Evolutionary conservation across 2,113 vertebrate species (phyloP), one percentile per base, ranked within the genome.

Genomic region (Callipepla squamata): DNA sequence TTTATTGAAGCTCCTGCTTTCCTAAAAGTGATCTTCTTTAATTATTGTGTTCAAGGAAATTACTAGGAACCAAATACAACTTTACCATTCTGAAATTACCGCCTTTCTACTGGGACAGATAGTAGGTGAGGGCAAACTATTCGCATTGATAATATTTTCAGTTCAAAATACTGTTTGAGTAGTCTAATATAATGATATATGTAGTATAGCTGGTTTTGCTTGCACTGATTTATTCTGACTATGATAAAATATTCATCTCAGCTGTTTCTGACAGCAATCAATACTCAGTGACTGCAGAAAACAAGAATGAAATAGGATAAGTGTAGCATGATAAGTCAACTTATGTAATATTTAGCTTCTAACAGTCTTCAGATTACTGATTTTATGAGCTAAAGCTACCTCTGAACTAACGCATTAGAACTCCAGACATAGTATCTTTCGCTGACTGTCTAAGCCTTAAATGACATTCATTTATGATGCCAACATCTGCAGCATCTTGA

Each of bases 31-130:
- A 80, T 67, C 55, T 93, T 82, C 92, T 93, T 94, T 95, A 97
- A 98, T 97, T 97, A 97, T 83, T 58, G 59, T 38, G 78, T 78
- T 94, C 90, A 95, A 16, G 90, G 89, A 79, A 90, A 96, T 92
- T 95, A 95, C 68, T 65, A 92, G 83, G 97, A 96, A 73, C 62
- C 66, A 57, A n/a, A 95, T 61, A 65, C 19, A 96, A 93, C 53
- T 63, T 76, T 30, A 59, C 68, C 53, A 69, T 91, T 96, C 44
- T 82, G 61, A 96, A 97, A 96, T 87, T 85, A 86, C 38, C 81
- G 72, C 73, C 80, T 80, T 58, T 82, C 94, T 94, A 53, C 44
- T 90, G 70, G 44, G 67, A 96, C 79, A 70, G 69, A 76, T 89
- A 96, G 59, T 42, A 93, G 87, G 50, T 83, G 62, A 78, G 21